Percentiles rank a stretch among this genome's conserved stretches.
These are phyloP conservation scores for Coenonympha glycerion DNA, from an alignment of 2,888 invertebrate genomes.

Conservation along the genomic window DNA sequence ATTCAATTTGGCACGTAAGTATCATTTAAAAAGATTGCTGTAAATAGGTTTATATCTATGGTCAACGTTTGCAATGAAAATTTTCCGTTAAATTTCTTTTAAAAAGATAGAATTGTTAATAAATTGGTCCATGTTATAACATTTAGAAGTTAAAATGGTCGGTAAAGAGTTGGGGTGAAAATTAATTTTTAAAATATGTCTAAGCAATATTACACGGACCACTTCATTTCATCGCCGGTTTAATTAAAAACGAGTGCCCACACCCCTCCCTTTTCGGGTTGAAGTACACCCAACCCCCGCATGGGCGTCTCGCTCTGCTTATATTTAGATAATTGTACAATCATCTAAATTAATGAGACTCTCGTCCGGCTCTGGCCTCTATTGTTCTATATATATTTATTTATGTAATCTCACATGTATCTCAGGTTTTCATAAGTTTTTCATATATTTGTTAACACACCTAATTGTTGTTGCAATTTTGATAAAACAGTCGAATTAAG, in stretches of 20 bases:
- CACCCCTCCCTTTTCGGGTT: constrained; percentile 71
- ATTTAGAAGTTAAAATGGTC: constrained; percentile 19
- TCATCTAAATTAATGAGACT: constrained; percentile 77
- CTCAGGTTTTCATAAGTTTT: neutral
- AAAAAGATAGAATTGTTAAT: neutral
- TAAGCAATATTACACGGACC: constrained; percentile 76
- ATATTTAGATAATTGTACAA: constrained; percentile 78
- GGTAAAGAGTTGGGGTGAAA: constrained; percentile 36
- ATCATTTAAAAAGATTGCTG: too few species aligned
- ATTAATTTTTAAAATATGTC: constrained; percentile 75
- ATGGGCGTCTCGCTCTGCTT: constrained; percentile 72
- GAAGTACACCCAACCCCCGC: constrained; percentile 63
- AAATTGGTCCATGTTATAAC: constrained; percentile 14
- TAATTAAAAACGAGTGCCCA: constrained; percentile 77
- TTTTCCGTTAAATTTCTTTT: too few species aligned
- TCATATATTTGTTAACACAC: neutral
- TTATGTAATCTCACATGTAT: constrained; percentile 33
- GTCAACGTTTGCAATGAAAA: too few species aligned
- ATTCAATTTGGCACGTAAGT: neutral
- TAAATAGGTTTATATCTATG: too few species aligned
- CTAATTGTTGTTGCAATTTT: too few species aligned
- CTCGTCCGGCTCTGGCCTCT: constrained; percentile 70
- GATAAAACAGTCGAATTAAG: too few species aligned
- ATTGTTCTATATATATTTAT: constrained; percentile 70
- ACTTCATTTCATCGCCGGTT: constrained; percentile 76